phyloP scores from a whole-genome alignment of 2,797 vertebrate genomes.

The Leptatherina wallacei region DNA sequence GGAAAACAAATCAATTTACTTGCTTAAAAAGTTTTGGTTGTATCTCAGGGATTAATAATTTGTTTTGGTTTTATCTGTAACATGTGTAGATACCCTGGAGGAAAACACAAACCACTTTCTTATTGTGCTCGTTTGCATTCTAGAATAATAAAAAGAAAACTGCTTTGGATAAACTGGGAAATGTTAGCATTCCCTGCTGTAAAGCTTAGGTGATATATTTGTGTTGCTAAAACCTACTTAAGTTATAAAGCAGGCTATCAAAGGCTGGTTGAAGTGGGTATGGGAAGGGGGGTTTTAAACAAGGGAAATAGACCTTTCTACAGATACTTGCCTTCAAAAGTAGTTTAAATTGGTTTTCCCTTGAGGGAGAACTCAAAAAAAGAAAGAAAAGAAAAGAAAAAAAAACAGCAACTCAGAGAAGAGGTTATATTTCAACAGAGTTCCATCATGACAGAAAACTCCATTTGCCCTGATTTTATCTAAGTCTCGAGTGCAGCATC shows the following conservation, averaged over 20 bases:
- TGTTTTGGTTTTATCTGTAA: background rate
- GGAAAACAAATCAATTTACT: background rate
- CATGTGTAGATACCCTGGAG: background rate
- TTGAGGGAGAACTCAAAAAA: constrained; percentile 4
- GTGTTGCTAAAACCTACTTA: constrained; percentile 16
- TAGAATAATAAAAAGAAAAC: background rate
- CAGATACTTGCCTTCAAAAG: constrained; percentile 7
- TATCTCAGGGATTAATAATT: constrained; percentile 10
- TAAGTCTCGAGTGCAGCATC: constrained; percentile 39
- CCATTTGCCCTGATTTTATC: constrained; percentile 67
- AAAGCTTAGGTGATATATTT: constrained; percentile 8
- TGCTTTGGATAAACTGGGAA: constrained; percentile 11
- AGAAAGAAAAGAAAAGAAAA: background rate
- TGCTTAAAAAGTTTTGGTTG: background rate
- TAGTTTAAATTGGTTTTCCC: constrained; percentile 19
- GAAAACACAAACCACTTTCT: constrained; percentile 18
- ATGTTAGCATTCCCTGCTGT: background rate
- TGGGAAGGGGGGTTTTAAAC: background rate
- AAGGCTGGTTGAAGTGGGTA: background rate
- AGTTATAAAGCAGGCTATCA: background rate
- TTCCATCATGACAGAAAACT: constrained; percentile 42
- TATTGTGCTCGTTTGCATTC: background rate
- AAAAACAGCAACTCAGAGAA: constrained; percentile 5
- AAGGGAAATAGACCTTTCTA: background rate
- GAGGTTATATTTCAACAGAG: constrained; percentile 28